phyloP scores from a whole-genome alignment of 2,797 vertebrate species.

The Poecilia velifera region DNA sequence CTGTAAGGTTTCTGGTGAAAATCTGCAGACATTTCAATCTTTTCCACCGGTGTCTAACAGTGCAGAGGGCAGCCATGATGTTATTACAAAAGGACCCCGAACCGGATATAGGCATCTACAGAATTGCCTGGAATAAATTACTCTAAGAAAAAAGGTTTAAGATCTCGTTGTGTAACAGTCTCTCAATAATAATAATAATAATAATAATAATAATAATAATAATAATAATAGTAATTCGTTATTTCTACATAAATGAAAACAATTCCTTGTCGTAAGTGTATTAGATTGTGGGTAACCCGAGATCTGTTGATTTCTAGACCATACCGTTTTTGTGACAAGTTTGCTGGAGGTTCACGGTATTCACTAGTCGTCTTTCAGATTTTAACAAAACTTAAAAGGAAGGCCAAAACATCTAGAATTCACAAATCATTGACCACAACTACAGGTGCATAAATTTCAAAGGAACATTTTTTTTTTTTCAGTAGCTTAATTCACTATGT shows the following conservation, averaged over 20 bases:
- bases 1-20: constrained; percentile 69
- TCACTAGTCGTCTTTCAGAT: not conserved
- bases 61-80: constrained; percentile 80
- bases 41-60: constrained; percentile 72
- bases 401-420: not conserved
- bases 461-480: not conserved
- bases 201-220: not conserved
- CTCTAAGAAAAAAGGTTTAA: not conserved
- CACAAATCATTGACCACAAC: not conserved
- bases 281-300: not conserved
- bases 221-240: too few relatives aligned
- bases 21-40: constrained; percentile 29
- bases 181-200: not conserved
- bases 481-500: not conserved
- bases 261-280: not conserved
- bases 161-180: not conserved
- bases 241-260: not conserved
- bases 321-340: not conserved
- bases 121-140: constrained; percentile 64
- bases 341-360: not conserved
- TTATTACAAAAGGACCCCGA: constrained; percentile 71
- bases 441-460: not conserved
- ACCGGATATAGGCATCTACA: constrained; percentile 27
- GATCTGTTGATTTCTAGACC: not conserved
- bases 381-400: not conserved